A percentile compares a stretch with the other conserved stretches of the same genome.
These are phyloP conservation scores for Phyllotreta striolata DNA, from an alignment of 2,888 invertebrate species.

Conservation along the genomic window DNA sequence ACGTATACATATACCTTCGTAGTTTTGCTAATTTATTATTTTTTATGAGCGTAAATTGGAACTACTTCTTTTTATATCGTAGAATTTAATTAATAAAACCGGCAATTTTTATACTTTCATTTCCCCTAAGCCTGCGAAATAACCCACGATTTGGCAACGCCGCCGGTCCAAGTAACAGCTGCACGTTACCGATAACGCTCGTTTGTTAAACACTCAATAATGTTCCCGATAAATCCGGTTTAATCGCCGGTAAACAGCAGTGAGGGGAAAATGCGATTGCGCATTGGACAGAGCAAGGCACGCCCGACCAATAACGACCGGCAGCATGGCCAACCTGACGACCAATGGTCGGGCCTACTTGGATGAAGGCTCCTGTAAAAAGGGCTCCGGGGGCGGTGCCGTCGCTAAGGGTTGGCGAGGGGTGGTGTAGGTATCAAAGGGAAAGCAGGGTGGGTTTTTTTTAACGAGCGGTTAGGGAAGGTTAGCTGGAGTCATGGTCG, in stretches of 20 bases:
- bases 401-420: too few species aligned
- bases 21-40: too few species aligned
- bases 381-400: too few species aligned
- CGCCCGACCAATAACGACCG: conserved; percentile 25
- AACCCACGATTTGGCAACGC: background rate
- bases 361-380: too few species aligned
- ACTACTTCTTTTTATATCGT: too few species aligned
- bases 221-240: conserved; percentile 4
- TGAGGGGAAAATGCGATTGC: conserved; percentile 3
- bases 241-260: conserved; percentile 4
- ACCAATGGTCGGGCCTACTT: conserved; percentile 8
- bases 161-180: background rate
- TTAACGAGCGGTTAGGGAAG: too few species aligned
- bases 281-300: conserved; percentile 12
- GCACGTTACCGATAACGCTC: conserved; percentile 7
- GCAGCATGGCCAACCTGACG: conserved; percentile 25
- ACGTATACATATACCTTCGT: too few species aligned
- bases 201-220: background rate
- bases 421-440: too few species aligned
- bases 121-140: background rate
- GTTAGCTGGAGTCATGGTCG: too few species aligned
- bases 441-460: too few species aligned
- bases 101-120: background rate
- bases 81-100: too few species aligned
- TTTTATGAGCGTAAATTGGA: too few species aligned